phyloP scores from a whole-genome alignment of 2,888 invertebrate genomes.

The Eilema sororculum region DNA sequence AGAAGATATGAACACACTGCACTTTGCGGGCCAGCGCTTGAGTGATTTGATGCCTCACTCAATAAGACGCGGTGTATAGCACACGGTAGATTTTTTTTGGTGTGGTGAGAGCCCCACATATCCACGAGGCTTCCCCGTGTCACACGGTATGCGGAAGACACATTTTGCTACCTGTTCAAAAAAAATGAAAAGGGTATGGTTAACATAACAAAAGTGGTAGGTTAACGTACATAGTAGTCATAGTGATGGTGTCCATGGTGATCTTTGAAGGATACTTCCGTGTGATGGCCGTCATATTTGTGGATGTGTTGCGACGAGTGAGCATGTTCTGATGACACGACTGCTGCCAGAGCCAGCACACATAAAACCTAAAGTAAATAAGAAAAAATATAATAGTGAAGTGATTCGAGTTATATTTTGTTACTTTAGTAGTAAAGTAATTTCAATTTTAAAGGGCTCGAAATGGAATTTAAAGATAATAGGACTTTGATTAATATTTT shows the following conservation, averaged over 20 bases:
- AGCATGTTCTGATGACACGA: conserved; percentile 61
- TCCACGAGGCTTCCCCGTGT: too few species aligned
- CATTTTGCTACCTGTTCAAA: too few species aligned
- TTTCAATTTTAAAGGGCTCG: not conserved
- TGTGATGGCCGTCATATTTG: conserved; percentile 23
- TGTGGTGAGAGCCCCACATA: too few species aligned
- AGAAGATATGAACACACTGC: too few species aligned
- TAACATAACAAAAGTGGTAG: not conserved
- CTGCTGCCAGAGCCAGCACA: conserved; percentile 52
- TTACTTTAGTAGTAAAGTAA: not conserved
- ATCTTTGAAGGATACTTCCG: conserved; percentile 24
- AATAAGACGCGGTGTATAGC: too few species aligned
- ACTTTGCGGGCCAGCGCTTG: too few species aligned
- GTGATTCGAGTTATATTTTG: not conserved
- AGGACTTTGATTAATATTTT: not conserved
- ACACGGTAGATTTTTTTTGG: too few species aligned
- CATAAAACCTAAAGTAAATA: conserved; percentile 38
- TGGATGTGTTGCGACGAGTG: conserved; percentile 69
- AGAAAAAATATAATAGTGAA: not conserved
- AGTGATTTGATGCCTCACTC: too few species aligned
- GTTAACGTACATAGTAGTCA: conserved; percentile 50
- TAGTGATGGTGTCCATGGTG: conserved; percentile 40
- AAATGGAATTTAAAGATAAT: not conserved
- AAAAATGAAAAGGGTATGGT: too few species aligned
- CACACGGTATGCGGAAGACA: too few species aligned